Evolutionary conservation across 2,888 invertebrate species (phyloP).

Genomic region (Drosophila flavopinicola): DNA sequence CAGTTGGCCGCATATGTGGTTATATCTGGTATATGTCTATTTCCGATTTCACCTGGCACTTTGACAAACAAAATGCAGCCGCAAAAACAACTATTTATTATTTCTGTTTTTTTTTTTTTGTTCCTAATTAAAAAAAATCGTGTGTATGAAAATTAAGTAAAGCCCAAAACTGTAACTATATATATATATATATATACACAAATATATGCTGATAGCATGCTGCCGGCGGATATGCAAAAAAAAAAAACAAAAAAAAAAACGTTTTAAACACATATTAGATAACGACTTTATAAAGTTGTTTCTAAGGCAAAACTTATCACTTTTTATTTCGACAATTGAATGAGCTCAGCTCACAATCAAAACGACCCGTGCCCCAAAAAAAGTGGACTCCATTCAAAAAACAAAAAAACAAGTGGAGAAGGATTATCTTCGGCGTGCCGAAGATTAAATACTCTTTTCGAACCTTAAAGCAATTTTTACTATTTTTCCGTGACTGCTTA

Average conservation of each 20-base stretch:
- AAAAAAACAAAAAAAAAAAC: neutral
- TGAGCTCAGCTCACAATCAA: constrained; percentile 10
- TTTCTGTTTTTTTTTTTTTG: neutral
- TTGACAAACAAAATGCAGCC: constrained; percentile 46
- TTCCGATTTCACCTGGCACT: constrained; percentile 64
- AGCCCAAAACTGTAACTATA: neutral
- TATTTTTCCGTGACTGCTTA: no score
- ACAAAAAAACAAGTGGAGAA: no score
- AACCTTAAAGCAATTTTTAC: no score
- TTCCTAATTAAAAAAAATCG: constrained; percentile 31
- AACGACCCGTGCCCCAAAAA: neutral
- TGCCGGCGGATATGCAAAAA: constrained; percentile 31
- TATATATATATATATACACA: neutral
- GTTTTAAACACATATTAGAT: constrained; percentile 19
- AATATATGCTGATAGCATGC: constrained; percentile 27
- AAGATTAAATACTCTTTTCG: no score
- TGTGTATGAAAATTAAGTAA: constrained; percentile 28
- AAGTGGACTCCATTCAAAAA: constrained; percentile 5
- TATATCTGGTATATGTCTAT: constrained; percentile 44
- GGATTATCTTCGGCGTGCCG: no score
- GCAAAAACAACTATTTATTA: constrained; percentile 9
- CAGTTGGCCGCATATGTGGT: constrained; percentile 17
- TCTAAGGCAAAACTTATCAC: constrained; percentile 11
- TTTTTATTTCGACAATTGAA: constrained; percentile 8
- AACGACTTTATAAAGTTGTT: constrained; percentile 18